phyloP scores from a whole-genome alignment of 2,888 invertebrate species.

The Tenthredo mesomela region DNA sequence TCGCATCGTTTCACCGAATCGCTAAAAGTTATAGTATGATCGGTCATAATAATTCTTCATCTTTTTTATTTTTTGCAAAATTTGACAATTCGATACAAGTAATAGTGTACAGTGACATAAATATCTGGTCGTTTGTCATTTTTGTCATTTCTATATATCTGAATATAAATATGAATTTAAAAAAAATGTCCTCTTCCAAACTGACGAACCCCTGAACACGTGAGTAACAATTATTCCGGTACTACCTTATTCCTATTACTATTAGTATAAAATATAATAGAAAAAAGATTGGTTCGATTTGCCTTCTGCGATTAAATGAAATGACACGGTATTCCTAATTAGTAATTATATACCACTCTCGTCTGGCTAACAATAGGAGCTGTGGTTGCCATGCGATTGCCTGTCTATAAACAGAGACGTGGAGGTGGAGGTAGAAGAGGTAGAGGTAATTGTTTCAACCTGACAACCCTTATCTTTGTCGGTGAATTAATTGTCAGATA shows the following conservation, averaged over 20 bases:
- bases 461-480: constrained; percentile 11
- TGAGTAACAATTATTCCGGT: no score
- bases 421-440: neutral
- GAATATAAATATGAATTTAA: no score
- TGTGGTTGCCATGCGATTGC: neutral
- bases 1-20: neutral
- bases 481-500: constrained; percentile 1
- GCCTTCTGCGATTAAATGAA: neutral
- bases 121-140: no score
- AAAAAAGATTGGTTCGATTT: neutral
- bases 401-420: neutral
- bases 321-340: neutral
- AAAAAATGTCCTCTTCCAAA: no score
- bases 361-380: neutral
- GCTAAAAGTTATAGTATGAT: neutral
- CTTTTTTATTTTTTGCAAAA: neutral
- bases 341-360: no score
- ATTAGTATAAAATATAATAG: neutral
- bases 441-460: neutral
- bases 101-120: no score
- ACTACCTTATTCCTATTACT: no score
- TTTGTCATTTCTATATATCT: no score
- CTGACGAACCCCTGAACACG: no score
- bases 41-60: neutral
- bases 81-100: no score